Evolutionary conservation across 2,888 invertebrate species (phyloP), one percentile per base, ranked within the genome.

Genomic region (Gerris lacustris): DNA sequence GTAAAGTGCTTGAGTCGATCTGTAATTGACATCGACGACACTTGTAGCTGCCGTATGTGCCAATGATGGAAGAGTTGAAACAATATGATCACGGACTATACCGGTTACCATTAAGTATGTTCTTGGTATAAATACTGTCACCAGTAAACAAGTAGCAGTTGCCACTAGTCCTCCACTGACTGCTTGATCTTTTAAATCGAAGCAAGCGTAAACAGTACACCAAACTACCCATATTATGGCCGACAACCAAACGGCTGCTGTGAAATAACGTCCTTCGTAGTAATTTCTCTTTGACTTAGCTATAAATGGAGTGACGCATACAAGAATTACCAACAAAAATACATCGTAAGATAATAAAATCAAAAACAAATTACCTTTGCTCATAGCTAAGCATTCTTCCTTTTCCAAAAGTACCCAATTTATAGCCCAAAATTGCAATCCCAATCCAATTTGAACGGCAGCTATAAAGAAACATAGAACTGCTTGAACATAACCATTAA

Each of bases 401-500:
- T 77, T 83, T 82, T 43, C 84, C 76, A 79, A 82, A 81, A 82
- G 84, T 76, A 74, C 84, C 73, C 76, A 75, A 66, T 81, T 78
- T 72, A 81, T 80, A 5, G 75, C 76, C 72, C 79, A 76, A 72
- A 81, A 80, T 67, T 81, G 79, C 44, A 79, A 73, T 69, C 80
- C 77, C 7, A 78, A 76, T 2, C 64, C 77, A 0, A 81, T 79
- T 78, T 88, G 87, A 0, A 87, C 86, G 0, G 84, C 82, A 55
- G 84, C 83, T 77, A 87, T 86, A 77, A 88, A 87, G 67, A 87
- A 81, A 71, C 85, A 84, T 75, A 88, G 83, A 17, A 86, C 82
- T 0, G 85, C 82, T 77, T 89, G 88, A 6, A 89, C 84, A 63
- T 87, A 86, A 5, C 89, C 89, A 74, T 88, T 87, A 7, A 89